phyloP scores from a whole-genome alignment of 2,797 vertebrate genomes.

The Zenarchopterus dispar region DNA sequence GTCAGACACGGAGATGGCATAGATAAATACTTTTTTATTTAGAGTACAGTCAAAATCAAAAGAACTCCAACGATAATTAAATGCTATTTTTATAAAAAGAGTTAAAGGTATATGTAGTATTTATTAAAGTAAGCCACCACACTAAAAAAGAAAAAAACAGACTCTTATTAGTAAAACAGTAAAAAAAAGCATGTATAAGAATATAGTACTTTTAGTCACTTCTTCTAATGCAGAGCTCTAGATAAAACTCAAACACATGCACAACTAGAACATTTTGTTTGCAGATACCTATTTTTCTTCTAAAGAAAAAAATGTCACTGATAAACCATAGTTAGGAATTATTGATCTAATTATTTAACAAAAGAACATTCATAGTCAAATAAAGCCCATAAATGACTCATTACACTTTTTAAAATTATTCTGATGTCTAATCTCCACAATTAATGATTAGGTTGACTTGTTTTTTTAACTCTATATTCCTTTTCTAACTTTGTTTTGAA shows the following conservation, averaged over 20 bases:
- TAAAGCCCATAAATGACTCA: slow-evolving; percentile 4
- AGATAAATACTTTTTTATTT: slow-evolving; percentile 57
- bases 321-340: not conserved
- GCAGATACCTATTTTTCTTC: slow-evolving; percentile 6
- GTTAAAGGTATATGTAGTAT: not conserved
- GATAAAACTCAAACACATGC: slow-evolving; percentile 23
- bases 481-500: not conserved
- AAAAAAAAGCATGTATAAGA: too few relatives aligned
- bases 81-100: slow-evolving; percentile 15
- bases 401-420: too few relatives aligned
- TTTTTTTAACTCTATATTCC: not conserved
- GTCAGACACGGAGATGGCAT: not conserved
- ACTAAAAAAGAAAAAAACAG: slow-evolving; percentile 50
- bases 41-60: slow-evolving; percentile 46
- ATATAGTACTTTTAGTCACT: slow-evolving; percentile 4
- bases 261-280: slow-evolving; percentile 14
- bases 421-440: not conserved
- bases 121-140: slow-evolving; percentile 32
- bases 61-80: slow-evolving; percentile 29
- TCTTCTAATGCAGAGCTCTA: slow-evolving; percentile 15
- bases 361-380: slow-evolving; percentile 19
- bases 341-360: slow-evolving; percentile 14
- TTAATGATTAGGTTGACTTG: not conserved
- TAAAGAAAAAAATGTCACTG: not conserved
- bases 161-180: slow-evolving; percentile 24